These are phyloP conservation scores for Carlito syrichta DNA, from an alignment of 2,113 vertebrate genomes.

Conservation along the genomic window DNA sequence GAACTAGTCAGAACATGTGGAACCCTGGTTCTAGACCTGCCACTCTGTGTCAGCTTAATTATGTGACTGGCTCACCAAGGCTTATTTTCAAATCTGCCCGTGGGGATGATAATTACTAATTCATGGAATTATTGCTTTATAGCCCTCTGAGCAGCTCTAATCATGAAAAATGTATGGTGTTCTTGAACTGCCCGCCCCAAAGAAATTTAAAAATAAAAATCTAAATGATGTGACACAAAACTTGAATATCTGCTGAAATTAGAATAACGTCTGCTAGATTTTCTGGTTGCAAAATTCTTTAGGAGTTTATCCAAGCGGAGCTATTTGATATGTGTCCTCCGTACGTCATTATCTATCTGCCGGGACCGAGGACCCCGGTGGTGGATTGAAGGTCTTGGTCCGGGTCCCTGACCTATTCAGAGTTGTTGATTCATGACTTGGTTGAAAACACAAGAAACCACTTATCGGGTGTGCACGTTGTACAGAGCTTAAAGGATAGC, in stretches of 20 bases:
- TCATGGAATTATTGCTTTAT: neutral
- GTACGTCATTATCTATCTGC: neutral
- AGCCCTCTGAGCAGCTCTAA: neutral
- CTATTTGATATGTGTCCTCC: neutral
- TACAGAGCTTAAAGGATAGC: neutral
- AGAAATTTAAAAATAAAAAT: neutral
- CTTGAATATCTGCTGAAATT: neutral
- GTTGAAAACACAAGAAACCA: slow-evolving; percentile 19
- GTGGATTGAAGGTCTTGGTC: neutral
- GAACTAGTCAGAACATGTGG: neutral
- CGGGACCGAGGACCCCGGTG: neutral
- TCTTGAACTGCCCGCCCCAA: neutral
- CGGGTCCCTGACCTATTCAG: slow-evolving; percentile 43
- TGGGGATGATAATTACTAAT: neutral
- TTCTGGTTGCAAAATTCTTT: neutral
- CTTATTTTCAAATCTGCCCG: neutral
- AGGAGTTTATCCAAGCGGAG: neutral
- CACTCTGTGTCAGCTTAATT: neutral
- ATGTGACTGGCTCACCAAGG: neutral
- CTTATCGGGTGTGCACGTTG: slow-evolving; percentile 11
- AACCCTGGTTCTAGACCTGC: neutral
- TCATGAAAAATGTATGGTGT: neutral
- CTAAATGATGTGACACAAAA: neutral
- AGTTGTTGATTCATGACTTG: slow-evolving; percentile 40
- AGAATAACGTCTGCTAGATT: neutral